phyloP scores from a whole-genome alignment of 2,797 vertebrate genomes.

The Pangasius macronema region DNA sequence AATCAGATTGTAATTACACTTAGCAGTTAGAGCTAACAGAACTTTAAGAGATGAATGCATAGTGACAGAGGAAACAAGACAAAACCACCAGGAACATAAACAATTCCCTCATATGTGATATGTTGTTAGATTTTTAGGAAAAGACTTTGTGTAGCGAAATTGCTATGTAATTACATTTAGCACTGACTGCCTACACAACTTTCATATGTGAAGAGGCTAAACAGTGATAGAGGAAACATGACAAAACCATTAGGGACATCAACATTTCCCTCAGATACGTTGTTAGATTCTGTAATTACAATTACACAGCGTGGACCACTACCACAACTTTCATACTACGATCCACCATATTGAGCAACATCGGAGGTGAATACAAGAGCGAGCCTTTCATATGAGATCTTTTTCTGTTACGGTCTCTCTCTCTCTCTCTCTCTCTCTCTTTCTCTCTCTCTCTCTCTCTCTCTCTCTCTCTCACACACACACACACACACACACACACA shows the following conservation, averaged over 20 bases:
- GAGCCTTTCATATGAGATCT: background rate
- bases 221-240: background rate
- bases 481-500: slow-evolving; percentile 44
- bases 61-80: background rate
- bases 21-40: background rate
- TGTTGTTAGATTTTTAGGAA: background rate
- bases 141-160: background rate
- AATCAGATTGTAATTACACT: background rate
- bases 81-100: background rate
- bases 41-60: background rate
- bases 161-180: background rate
- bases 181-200: background rate
- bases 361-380: background rate
- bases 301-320: background rate
- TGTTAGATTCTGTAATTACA: background rate
- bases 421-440: slow-evolving; percentile 27
- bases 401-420: background rate
- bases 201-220: background rate
- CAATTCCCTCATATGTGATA: background rate
- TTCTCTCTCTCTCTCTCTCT: slow-evolving; percentile 47
- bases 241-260: background rate
- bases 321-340: background rate
- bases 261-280: background rate
- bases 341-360: background rate
- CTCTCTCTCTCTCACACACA: no score